phyloP scores from a whole-genome alignment of 2,888 invertebrate genomes.

The Phragmatobia fuliginosa region DNA sequence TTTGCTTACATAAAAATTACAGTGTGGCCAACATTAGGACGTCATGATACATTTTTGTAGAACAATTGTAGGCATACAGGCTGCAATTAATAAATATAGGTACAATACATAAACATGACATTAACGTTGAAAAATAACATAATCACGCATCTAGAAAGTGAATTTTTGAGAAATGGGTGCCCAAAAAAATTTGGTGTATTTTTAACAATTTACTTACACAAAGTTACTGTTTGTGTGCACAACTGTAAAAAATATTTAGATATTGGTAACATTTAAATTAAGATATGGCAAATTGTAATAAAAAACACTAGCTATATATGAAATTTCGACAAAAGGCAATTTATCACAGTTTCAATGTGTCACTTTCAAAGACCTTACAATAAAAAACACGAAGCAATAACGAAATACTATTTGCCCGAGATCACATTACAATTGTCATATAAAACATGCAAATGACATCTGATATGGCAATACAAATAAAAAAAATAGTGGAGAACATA shows the following conservation, averaged over 20 bases:
- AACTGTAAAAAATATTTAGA: no score
- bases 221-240: not conserved
- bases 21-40: not conserved
- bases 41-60: slow-evolving; percentile 1
- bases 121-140: not conserved
- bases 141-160: not conserved
- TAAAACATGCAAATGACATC: slow-evolving; percentile 1
- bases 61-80: not conserved
- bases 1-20: not conserved
- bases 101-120: not conserved
- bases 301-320: not conserved
- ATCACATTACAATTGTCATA: slow-evolving; percentile 4
- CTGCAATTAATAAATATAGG: not conserved
- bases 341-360: not conserved
- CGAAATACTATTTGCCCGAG: not conserved
- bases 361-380: not conserved
- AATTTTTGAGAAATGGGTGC: not conserved
- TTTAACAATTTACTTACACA: not conserved
- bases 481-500: slow-evolving; percentile 8
- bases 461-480: not conserved
- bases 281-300: not conserved
- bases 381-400: slow-evolving; percentile 1
- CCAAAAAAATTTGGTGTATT: not conserved
- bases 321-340: not conserved
- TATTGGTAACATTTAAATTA: not conserved